Evolutionary conservation across 2,888 invertebrate species (phyloP), one percentile per base, ranked within the genome.

Genomic region (Rotaria magnacalcarata): DNA sequence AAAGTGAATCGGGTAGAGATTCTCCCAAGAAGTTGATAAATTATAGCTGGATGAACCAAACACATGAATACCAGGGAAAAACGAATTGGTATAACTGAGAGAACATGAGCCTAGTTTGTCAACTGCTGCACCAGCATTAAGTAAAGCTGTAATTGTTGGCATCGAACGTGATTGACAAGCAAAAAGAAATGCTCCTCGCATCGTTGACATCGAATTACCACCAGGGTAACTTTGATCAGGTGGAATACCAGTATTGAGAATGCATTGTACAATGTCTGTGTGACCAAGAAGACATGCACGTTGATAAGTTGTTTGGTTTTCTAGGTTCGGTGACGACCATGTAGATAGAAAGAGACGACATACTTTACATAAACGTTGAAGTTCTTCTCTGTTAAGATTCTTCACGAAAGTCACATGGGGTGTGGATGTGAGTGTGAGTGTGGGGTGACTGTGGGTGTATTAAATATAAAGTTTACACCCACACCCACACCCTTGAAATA

Each of bases 271-370:
- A 74, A 74, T 74, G 21, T 74, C 34, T 41, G 19, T 74, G 41
- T 21, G 41, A 74, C 74, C 74, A 21, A 74, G 74, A 41, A 74
- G 41, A 74, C 74, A 74, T 41, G 74, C 74, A 74, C 74, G 74
- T 41, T 74, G 74, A 74, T 74, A 74, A 74, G 74, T 41, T 41
- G 74, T 74, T 41, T 74, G 74, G 6, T 6, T 2, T 41, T 74
- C 74, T 41, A 41, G 5, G 19, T 74, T 2, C 11, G 41, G 74
- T 74, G 74, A 14, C 4, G 74, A 74, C 74, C 74, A 74, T 43
- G 41, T 7, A 41, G 41, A 74, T 5, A 21, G 6, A 24, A 74
- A 74, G 4, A 34, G 41, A 19, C 74, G 74, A 34, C 41, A 41
- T 41, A 41, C 14, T 41, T 74, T 34, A 74, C 74, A 74, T 74